Evolutionary conservation across 1,140 invertebrate genomes (phyloP), one percentile per base, ranked within the genome.

Genomic region (Melipona quadrifasciata): DNA sequence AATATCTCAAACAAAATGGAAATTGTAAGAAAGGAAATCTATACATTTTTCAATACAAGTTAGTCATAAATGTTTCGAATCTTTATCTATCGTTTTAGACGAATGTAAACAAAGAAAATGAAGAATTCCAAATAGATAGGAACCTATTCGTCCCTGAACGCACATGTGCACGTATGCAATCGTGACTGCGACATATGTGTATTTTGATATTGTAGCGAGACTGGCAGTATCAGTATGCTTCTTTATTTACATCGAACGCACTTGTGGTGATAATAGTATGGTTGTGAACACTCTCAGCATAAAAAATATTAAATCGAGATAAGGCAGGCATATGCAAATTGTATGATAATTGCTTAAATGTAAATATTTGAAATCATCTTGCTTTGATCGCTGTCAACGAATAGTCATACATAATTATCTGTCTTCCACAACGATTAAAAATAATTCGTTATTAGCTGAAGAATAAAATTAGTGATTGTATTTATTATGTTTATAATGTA

Each of bases 181-280:
- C n/a, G 17, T 14, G 34, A 81, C 14, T n/a, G 10, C 5, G 39
- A 17, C 3, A 24, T 55, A 34, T 39, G 31, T 14, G 51, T 47
- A 67, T 58, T 71, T 64, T 55, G 57, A 84, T 84, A 71, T 19
- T 53, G 84, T 76, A 81, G 67, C 58, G 68, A 78, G 58, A 82
- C 80, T 82, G 72, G 61, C 79, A 31, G 47, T 67, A 72, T 71
- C 70, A 39, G 27, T 47, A n/a, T 65, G 53, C 65, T 73, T 67
- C 51, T 84, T n/a, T n/a, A 74, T 84, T 80, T 80, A 80, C 68
- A 57, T 73, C 77, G 8, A n/a, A 65, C 77, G 39, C 31, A 71
- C 27, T 80, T 57, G 58, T 57, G 61, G 55, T 3, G 58, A 80
- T 47, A 47, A 80, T 73, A 65, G 57, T 68, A 10, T 68, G 21